Percentiles rank a stretch among this genome's conserved stretches.
These are phyloP conservation scores for Diadromus collaris DNA, from an alignment of 2,888 invertebrate species.

Conservation along the genomic window DNA sequence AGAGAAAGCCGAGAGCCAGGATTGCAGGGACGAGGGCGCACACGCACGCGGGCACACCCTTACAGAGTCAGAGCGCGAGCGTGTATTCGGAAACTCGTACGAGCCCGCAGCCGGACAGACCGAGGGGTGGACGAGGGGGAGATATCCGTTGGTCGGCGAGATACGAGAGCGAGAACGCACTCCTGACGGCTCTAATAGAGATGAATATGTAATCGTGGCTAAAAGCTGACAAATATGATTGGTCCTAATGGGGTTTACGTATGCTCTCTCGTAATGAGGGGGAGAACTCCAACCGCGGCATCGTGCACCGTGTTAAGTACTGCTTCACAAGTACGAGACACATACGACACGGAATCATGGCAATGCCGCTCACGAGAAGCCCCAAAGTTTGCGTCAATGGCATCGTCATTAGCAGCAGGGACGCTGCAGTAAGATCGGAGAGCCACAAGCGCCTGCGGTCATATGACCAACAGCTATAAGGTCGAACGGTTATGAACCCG, in stretches of 20 bases:
- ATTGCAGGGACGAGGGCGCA: constrained; percentile 29
- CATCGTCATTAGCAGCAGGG: not conserved
- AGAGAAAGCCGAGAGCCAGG: constrained; percentile 27
- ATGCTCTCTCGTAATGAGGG: constrained; percentile 58
- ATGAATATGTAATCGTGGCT: constrained; percentile 70
- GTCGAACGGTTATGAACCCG: constrained; percentile 9
- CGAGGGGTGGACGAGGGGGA: constrained; percentile 5
- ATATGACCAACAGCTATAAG: not conserved
- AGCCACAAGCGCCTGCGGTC: not conserved
- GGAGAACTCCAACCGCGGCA: constrained; percentile 33
- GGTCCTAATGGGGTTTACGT: constrained; percentile 66
- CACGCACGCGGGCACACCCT: not conserved
- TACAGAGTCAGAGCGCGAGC: constrained; percentile 8
- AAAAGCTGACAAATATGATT: constrained; percentile 71
- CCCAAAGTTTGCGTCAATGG: not conserved
- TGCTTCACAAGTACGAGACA: constrained; percentile 19
- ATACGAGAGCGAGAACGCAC: constrained; percentile 40
- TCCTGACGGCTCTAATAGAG: constrained; percentile 64
- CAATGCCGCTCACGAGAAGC: not conserved
- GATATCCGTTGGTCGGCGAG: constrained; percentile 10
- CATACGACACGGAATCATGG: constrained; percentile 1
- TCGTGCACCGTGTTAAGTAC: constrained; percentile 43
- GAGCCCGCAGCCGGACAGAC: constrained; percentile 12
- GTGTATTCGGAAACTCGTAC: constrained; percentile 38
- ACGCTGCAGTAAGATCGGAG: not conserved